A percentile compares a stretch with the other conserved stretches of the same genome.
These are phyloP conservation scores for Philhelius pedissequus DNA, from an alignment of 2,888 invertebrate species.

Conservation along the genomic window DNA sequence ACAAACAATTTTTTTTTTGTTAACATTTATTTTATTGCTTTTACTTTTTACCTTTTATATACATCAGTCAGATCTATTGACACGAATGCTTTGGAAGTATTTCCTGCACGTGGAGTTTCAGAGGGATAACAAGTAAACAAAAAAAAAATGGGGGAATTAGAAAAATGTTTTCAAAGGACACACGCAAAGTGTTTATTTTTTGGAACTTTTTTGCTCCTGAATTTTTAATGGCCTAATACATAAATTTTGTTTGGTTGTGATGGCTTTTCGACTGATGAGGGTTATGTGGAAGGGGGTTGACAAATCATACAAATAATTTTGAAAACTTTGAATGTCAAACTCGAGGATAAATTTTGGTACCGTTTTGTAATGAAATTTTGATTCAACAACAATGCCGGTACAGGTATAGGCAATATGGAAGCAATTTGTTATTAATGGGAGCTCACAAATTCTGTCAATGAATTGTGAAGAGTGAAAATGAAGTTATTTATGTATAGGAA, in stretches of 20 bases:
- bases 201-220: background rate
- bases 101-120: background rate
- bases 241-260: background rate
- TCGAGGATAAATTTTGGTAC: background rate
- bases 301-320: background rate
- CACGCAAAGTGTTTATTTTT: constrained; percentile 1
- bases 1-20: constrained; percentile 31
- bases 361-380: background rate
- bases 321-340: background rate
- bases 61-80: constrained; percentile 37
- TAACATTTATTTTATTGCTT: constrained; percentile 28
- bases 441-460: background rate
- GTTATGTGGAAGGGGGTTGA: background rate
- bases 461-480: background rate
- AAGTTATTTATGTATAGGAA: background rate
- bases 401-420: background rate
- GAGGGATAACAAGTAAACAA: background rate
- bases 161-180: constrained; percentile 9
- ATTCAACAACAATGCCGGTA: background rate
- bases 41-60: background rate
- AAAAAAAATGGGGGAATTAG: constrained; percentile 15
- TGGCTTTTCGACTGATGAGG: background rate
- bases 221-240: background rate
- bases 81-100: constrained; percentile 40
- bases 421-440: background rate